Evolutionary conservation across 1,140 invertebrate genomes (phyloP), one percentile per base, ranked within the genome.

Genomic region (Zaprionus vittiger): DNA sequence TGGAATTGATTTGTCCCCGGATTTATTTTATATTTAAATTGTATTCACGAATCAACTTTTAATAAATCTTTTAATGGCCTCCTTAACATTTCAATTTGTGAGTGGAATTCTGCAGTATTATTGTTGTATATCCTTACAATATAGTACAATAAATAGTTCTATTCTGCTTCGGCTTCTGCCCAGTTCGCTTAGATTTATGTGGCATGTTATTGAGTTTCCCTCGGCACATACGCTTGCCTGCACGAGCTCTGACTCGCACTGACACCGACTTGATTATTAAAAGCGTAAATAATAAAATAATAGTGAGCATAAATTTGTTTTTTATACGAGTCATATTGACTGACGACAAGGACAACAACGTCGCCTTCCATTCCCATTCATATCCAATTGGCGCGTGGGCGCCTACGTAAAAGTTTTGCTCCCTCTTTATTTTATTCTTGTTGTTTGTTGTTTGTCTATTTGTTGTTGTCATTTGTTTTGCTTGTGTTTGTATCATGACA

Each of bases 271-370:
- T 55, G 62, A 24, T 77, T 77, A 72, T 77, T 66, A 62, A 68
- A 61, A 56, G 57, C 65, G 65, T 68, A 62, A 62, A 62, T 69
- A 74, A 69, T 74, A 67, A 49, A 44, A 47, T 52, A 55, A 61
- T 44, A 61, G 60, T n/a, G 54, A 62, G 63, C 54, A 77, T 68
- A 64, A 73, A 73, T 67, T 57, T 63, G 22, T 77, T 72, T 65
- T 44, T 70, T 34, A 61, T 61, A 61, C 28, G 17, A 22, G 12
- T 54, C 31, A 34, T 34, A 63, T 59, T 71, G 67, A 63, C 38
- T 34, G 26, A 52, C 47, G 20, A n/a, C 54, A 24, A 22, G 20
- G 20, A 28, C 54, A 26, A 22, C 47, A 9, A 52, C 47, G 47
- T 26, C 22, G 15, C 49, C 9, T 34, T 24, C 24, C 15, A 2